A percentile compares a stretch with the other conserved stretches of the same genome.
These are phyloP conservation scores for Smittia aterrima DNA, from an alignment of 2,888 invertebrate genomes.

Conservation along the genomic window DNA sequence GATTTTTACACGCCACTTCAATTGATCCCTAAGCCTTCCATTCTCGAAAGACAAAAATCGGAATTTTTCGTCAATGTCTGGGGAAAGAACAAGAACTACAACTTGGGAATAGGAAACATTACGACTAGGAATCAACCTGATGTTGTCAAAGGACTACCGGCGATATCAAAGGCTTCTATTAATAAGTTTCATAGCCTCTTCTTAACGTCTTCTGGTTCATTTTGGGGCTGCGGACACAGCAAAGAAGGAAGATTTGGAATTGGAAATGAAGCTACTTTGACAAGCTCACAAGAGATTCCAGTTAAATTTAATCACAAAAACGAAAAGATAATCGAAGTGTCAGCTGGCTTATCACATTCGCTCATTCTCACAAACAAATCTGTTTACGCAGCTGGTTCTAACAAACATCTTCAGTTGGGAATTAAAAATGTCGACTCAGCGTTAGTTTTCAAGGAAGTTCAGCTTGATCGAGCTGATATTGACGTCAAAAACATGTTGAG, in stretches of 20 bases:
- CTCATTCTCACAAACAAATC: slow-evolving; percentile 50
- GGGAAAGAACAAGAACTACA: slow-evolving; percentile 84
- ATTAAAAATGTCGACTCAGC: slow-evolving; percentile 56
- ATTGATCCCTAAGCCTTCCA: not conserved
- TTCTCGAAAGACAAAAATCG: not conserved
- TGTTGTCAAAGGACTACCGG: slow-evolving; percentile 62
- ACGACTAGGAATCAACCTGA: slow-evolving; percentile 65
- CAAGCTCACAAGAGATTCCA: slow-evolving; percentile 47
- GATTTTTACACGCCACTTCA: slow-evolving; percentile 49
- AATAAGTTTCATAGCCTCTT: slow-evolving; percentile 52
- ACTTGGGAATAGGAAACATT: slow-evolving; percentile 71
- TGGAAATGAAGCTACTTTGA: slow-evolving; percentile 50
- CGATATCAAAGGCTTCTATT: slow-evolving; percentile 59
- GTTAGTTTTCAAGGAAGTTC: slow-evolving; percentile 52
- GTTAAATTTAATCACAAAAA: slow-evolving; percentile 47
- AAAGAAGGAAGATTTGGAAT: slow-evolving; percentile 70
- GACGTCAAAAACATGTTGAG: not conserved
- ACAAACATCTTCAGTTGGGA: slow-evolving; percentile 65
- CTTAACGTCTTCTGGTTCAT: slow-evolving; percentile 50
- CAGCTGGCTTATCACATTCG: slow-evolving; percentile 51
- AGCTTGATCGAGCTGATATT: slow-evolving; percentile 11
- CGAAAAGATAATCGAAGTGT: slow-evolving; percentile 50
- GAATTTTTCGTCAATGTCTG: slow-evolving; percentile 64
- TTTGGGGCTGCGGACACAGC: slow-evolving; percentile 79
- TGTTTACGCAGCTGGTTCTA: slow-evolving; percentile 63